Evolutionary conservation across 2,113 vertebrate species (phyloP).

Genomic region (Catharus bicknelli): DNA sequence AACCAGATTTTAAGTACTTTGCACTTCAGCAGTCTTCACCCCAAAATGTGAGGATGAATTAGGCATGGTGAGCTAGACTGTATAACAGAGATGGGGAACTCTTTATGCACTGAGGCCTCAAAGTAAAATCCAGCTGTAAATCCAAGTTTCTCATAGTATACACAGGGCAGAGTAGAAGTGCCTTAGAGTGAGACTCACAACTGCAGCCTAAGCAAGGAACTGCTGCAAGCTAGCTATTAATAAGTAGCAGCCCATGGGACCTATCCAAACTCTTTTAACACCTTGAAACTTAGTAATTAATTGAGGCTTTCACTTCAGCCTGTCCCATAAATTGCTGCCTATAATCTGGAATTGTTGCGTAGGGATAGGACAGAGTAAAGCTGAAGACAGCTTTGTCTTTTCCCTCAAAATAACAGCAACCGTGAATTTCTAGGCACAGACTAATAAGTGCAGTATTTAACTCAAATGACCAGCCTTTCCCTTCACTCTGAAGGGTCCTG

Average conservation of each 20-base stretch:
- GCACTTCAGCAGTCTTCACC: not conserved
- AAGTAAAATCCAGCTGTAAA: not conserved
- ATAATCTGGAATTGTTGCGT: not conserved
- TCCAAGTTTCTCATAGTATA: not conserved
- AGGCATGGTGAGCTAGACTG: not conserved
- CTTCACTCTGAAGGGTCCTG: not conserved
- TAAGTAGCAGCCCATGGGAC: not conserved
- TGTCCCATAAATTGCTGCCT: not conserved
- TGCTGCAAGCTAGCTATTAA: not conserved
- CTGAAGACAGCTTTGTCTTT: not conserved
- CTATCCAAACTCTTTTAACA: not conserved
- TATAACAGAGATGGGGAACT: not conserved
- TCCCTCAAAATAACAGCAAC: not conserved
- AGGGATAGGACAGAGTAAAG: not conserved
- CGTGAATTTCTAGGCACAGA: not conserved
- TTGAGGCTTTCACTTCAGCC: not conserved
- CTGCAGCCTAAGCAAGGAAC: not conserved
- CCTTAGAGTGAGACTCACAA: not conserved
- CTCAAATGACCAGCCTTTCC: not conserved
- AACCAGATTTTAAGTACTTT: not conserved
- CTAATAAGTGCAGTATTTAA: not conserved
- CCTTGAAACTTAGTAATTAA: not conserved
- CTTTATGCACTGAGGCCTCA: not conserved
- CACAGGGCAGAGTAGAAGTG: not conserved
- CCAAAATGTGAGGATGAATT: not conserved